phyloP scores from a whole-genome alignment of 2,888 invertebrate species.

The Incurvaria masculella region DNA sequence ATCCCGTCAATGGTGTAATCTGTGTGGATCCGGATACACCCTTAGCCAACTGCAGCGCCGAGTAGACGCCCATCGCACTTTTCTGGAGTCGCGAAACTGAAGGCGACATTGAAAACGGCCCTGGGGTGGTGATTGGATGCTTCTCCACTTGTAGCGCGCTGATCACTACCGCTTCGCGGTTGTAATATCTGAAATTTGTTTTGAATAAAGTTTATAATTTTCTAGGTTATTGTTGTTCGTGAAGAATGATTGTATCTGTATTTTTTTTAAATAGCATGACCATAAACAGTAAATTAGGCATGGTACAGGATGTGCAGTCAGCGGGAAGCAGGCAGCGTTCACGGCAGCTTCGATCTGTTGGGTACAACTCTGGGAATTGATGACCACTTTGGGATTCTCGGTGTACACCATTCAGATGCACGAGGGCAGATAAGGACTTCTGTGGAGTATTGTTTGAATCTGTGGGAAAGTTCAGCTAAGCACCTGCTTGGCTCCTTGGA shows the following conservation, averaged over 20 bases:
- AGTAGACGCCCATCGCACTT: conserved; percentile 43
- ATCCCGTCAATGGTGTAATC: conserved; percentile 66
- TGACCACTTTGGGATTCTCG: no score
- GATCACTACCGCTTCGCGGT: conserved; percentile 88
- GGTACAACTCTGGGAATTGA: no score
- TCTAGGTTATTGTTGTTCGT: neutral
- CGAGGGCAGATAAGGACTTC: no score
- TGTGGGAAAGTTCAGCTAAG: no score
- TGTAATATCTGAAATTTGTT: conserved; percentile 73
- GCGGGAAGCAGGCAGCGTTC: no score
- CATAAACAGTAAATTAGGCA: no score
- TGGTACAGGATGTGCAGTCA: no score
- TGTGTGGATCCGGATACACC: conserved; percentile 49
- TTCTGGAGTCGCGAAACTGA: conserved; percentile 56
- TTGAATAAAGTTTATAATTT: conserved; percentile 7
- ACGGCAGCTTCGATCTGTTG: no score
- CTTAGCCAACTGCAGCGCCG: conserved; percentile 51
- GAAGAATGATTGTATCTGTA: conserved; percentile 1
- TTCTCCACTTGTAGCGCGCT: conserved; percentile 92
- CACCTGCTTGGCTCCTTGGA: no score
- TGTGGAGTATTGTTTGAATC: no score
- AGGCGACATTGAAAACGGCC: conserved; percentile 73
- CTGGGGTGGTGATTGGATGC: conserved; percentile 85
- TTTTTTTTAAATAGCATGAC: no score
- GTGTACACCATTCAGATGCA: no score